A percentile compares a stretch with the other conserved stretches of the same genome.
These are phyloP conservation scores for Cephonodes hylas DNA, from an alignment of 2,888 invertebrate genomes.

Conservation along the genomic window DNA sequence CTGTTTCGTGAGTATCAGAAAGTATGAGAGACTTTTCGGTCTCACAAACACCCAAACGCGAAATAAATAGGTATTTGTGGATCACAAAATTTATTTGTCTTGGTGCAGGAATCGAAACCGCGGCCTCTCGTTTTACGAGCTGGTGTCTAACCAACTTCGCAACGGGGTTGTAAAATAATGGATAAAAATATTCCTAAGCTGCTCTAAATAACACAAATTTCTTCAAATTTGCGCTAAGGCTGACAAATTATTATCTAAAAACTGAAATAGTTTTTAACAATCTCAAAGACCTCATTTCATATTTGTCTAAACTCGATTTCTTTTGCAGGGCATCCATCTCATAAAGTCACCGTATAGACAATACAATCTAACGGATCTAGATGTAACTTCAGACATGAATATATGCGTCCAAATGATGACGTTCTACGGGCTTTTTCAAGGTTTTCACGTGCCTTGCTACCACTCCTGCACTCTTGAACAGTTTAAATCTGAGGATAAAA, in stretches of 20 bases:
- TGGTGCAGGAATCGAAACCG: too few relatives aligned
- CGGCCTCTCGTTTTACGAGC: too few relatives aligned
- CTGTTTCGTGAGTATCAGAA: too few relatives aligned
- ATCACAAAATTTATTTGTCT: too few relatives aligned
- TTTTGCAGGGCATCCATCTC: conserved; percentile 33
- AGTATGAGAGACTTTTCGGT: too few relatives aligned
- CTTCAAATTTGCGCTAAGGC: not conserved
- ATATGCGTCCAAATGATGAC: conserved; percentile 44
- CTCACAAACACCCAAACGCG: too few relatives aligned
- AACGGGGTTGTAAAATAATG: too few relatives aligned
- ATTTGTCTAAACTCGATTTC: not conserved
- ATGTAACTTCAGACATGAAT: conserved; percentile 37
- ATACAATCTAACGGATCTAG: conserved; percentile 40
- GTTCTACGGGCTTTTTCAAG: conserved; percentile 21
- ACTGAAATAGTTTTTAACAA: not conserved
- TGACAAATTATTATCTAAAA: not conserved
- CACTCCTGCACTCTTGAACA: conserved; percentile 44
- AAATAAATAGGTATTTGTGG: too few relatives aligned
- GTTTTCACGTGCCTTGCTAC: conserved; percentile 55
- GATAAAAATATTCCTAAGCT: too few relatives aligned
- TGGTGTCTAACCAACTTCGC: too few relatives aligned
- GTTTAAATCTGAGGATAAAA: conserved; percentile 16
- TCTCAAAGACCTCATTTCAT: too few relatives aligned
- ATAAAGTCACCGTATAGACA: conserved; percentile 22
- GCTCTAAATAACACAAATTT: too few relatives aligned